Evolutionary conservation across 2,113 vertebrate species (phyloP).

Genomic region (Megaceryle torquata): DNA sequence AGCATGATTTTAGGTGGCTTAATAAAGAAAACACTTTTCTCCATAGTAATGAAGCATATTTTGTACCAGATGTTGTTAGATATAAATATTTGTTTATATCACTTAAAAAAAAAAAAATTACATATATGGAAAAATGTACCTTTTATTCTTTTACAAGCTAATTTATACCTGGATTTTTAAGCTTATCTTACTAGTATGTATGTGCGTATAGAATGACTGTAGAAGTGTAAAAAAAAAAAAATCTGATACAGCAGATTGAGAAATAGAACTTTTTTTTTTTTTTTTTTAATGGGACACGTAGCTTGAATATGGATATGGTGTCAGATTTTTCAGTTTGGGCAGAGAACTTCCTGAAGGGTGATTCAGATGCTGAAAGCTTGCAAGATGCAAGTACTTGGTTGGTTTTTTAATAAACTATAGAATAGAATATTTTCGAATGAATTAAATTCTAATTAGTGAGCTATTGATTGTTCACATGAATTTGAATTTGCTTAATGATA

Average conservation of each 20-base stretch:
- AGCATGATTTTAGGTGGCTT: not conserved
- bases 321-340: not conserved
- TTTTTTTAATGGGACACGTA: not conserved
- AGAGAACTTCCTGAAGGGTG: not conserved
- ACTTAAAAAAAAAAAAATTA: not conserved
- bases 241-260: not conserved
- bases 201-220: not conserved
- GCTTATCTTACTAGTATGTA: not conserved
- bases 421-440: not conserved
- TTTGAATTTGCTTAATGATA: not conserved
- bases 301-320: not conserved
- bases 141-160: not conserved
- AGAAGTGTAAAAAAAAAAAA: not conserved
- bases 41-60: not conserved
- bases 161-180: not conserved
- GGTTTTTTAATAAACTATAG: not conserved
- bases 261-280: not conserved
- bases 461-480: slow-evolving; percentile 22
- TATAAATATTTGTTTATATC: not conserved
- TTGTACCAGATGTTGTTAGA: not conserved
- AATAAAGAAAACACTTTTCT: not conserved
- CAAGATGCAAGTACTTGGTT: not conserved
- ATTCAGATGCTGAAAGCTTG: not conserved
- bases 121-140: not conserved
- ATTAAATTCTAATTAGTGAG: slow-evolving; percentile 5